Evolutionary conservation across 2,888 invertebrate genomes (phyloP).

Genomic region (Spicauda simplicius): DNA sequence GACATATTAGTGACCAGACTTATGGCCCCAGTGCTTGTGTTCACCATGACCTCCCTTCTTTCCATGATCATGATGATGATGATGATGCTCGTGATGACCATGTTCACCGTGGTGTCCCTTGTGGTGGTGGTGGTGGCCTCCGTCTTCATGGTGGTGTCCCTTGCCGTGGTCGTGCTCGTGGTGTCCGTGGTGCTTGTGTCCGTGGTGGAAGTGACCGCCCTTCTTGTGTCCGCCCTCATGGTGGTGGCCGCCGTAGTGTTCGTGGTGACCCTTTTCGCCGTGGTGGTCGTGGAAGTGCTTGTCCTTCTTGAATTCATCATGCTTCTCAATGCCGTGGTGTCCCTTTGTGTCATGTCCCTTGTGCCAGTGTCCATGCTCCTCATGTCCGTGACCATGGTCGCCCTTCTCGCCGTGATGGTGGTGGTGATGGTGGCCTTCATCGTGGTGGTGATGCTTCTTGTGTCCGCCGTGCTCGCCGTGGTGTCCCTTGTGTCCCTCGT

Average conservation of each 20-base stretch:
- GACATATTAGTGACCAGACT: constrained; percentile 70
- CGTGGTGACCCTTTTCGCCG: constrained; percentile 90
- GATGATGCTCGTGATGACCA: constrained; percentile 90
- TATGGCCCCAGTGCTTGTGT: constrained; percentile 91
- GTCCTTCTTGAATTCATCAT: constrained; percentile 3
- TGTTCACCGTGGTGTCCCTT: constrained; percentile 89
- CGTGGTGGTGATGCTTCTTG: constrained; percentile 87
- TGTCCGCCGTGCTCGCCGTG: constrained; percentile 86
- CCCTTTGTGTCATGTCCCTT: constrained; percentile 4
- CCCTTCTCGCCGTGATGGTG: constrained; percentile 87
- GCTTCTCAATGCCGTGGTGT: background rate
- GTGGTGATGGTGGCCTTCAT: constrained; percentile 86
- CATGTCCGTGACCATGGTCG: constrained; percentile 83
- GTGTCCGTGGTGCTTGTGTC: constrained; percentile 90
- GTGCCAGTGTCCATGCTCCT: constrained; percentile 1
- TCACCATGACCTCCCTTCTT: constrained; percentile 56
- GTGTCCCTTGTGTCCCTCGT: constrained; percentile 86
- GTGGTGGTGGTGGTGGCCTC: constrained; percentile 89
- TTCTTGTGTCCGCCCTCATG: constrained; percentile 91
- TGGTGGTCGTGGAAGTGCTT: constrained; percentile 93
- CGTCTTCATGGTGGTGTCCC: constrained; percentile 62
- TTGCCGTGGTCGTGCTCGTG: constrained; percentile 92
- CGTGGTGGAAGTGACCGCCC: constrained; percentile 91
- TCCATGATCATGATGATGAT: constrained; percentile 88
- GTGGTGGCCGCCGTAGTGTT: constrained; percentile 91